Base-by-base conservation (phyloP, 2,888 invertebrate species). In the Mesopsocus fuscifrons region DNA sequence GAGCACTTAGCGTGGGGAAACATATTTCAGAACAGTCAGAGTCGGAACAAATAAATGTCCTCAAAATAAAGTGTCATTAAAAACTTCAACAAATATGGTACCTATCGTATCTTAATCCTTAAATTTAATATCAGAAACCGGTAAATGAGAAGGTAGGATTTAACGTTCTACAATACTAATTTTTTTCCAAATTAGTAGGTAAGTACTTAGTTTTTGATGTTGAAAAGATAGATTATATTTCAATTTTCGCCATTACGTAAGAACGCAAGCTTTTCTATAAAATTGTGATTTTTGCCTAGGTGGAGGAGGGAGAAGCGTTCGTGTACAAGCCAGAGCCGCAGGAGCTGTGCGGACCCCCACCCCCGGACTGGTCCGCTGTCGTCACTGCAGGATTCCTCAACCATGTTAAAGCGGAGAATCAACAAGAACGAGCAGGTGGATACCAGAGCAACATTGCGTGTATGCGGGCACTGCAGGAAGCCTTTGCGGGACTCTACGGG, bases 1-100 rank as follows among this genome's bases (percentile, higher is more conserved):
- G 77, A 1, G 78, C 82, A 49, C 91, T 89, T 61, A 88, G 89
- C 1, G 77, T 80, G 1, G 91, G 91, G 15, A 82, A n/a, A n/a
- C n/a, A n/a, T n/a, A n/a, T n/a, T n/a, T n/a, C n/a, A n/a, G n/a
- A n/a, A n/a, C n/a, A n/a, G n/a, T n/a, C n/a, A n/a, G n/a, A n/a
- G n/a, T n/a, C n/a, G n/a, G n/a, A n/a, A n/a, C n/a, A n/a, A n/a
- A n/a, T n/a, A n/a, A n/a, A n/a, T n/a, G n/a, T n/a, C n/a, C n/a
- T n/a, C n/a, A n/a, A n/a, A n/a, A n/a, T n/a, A n/a, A n/a, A n/a
- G n/a, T n/a, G n/a, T n/a, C n/a, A n/a, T n/a, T n/a, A n/a, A n/a
- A n/a, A n/a, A n/a, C n/a, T n/a, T n/a, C n/a, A n/a, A n/a, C n/a
- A n/a, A n/a, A n/a, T n/a, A n/a, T n/a, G n/a, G n/a, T n/a, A n/a